phyloP scores from a whole-genome alignment of 2,888 invertebrate species.

The Crioceris asparagi region DNA sequence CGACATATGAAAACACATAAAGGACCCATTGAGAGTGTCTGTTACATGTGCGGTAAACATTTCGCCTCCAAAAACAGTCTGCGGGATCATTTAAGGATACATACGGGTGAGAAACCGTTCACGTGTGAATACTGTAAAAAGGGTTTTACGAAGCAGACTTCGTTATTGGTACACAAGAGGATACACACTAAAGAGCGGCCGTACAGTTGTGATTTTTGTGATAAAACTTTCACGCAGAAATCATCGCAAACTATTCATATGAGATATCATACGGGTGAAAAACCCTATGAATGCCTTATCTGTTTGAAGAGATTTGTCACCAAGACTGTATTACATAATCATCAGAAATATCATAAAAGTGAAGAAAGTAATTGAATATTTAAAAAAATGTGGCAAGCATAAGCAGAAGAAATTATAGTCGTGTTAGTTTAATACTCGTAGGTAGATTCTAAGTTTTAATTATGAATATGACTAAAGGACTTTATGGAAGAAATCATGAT shows the following conservation, averaged over 20 bases:
- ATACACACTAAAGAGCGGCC: slow-evolving; percentile 12
- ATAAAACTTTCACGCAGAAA: slow-evolving; percentile 13
- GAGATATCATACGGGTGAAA: slow-evolving; percentile 44
- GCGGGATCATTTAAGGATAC: slow-evolving; percentile 27
- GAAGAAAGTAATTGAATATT: too few relatives aligned
- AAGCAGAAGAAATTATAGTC: too few relatives aligned
- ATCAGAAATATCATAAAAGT: slow-evolving; percentile 23
- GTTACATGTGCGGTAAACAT: slow-evolving; percentile 32
- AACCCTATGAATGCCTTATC: slow-evolving; percentile 26
- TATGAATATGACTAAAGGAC: too few relatives aligned
- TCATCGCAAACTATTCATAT: slow-evolving; percentile 34
- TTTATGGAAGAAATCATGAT: too few relatives aligned
- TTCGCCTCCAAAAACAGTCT: slow-evolving; percentile 26
- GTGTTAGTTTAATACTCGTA: too few relatives aligned
- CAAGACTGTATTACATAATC: slow-evolving; percentile 37
- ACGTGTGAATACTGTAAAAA: slow-evolving; percentile 1
- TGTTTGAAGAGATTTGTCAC: slow-evolving; percentile 46
- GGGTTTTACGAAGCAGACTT: neutral
- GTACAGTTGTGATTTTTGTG: slow-evolving; percentile 4
- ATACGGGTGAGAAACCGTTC: neutral
- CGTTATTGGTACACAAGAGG: neutral
- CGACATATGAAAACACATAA: slow-evolving; percentile 8
- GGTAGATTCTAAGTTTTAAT: too few relatives aligned
- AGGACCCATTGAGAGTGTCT: slow-evolving; percentile 10
- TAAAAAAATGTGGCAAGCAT: too few relatives aligned